A percentile compares a stretch with the other conserved stretches of the same genome.
Conservation (phyloP, 1,140 invertebrate species). For the Calliphora vicina region DNA sequence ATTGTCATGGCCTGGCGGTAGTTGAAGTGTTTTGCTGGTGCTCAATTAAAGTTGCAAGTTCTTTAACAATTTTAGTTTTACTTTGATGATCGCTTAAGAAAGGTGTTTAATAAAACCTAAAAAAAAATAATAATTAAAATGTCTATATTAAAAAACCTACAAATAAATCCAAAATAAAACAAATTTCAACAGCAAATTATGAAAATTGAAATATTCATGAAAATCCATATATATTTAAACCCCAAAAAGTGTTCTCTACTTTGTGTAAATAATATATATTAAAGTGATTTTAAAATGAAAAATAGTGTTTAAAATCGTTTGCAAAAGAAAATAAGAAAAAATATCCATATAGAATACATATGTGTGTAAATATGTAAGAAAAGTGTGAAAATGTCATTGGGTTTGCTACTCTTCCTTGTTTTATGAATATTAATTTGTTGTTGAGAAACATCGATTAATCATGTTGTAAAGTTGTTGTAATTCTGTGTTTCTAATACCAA, state of each 20-base stretch:
- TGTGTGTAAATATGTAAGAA: too few species aligned
- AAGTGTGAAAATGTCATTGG: too few species aligned
- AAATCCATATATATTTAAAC: not conserved
- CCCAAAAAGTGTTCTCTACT: not conserved
- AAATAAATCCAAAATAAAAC: not conserved
- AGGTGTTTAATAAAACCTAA: not conserved
- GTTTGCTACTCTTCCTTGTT: not conserved
- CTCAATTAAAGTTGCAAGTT: conserved; percentile 33
- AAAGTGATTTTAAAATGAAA: not conserved
- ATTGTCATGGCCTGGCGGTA: not conserved
- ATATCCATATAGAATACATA: too few species aligned
- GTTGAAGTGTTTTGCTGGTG: not conserved
- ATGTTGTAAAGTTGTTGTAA: not conserved
- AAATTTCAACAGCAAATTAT: not conserved
- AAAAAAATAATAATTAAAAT: not conserved
- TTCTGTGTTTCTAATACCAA: not conserved
- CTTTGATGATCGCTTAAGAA: conserved; percentile 28
- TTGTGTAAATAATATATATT: too few species aligned
- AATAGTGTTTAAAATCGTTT: not conserved
- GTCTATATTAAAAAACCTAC: not conserved
- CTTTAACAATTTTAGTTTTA: conserved; percentile 21
- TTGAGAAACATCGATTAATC: not conserved
- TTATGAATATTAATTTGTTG: not conserved
- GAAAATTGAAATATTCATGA: not conserved
- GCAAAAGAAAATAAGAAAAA: not conserved